Conservation (phyloP, 2,797 vertebrate species). For the Cephalopachus bancanus region DNA sequence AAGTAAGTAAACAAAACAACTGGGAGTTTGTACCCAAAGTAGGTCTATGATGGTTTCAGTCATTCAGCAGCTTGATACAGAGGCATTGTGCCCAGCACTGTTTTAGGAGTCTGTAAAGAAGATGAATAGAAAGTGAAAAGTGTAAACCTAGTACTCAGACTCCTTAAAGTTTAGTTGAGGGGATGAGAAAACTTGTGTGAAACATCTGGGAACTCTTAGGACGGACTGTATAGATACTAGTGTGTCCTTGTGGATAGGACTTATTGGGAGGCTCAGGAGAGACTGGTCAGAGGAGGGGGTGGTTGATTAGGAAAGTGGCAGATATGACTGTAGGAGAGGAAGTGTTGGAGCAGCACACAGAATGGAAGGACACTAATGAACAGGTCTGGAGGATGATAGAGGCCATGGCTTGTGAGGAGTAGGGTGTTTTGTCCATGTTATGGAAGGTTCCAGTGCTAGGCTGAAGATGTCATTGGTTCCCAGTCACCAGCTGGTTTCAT, state of each 20-base stretch:
- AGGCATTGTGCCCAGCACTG: neutral
- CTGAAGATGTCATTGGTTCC: neutral
- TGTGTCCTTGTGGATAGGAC: neutral
- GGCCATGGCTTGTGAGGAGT: neutral
- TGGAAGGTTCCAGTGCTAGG: neutral
- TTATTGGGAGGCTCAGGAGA: neutral
- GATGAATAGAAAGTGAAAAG: neutral
- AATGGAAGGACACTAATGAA: neutral
- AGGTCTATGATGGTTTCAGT: neutral
- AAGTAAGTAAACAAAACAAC: constrained; percentile 89
- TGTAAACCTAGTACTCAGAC: neutral
- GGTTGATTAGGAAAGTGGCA: neutral
- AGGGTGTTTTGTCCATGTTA: neutral
- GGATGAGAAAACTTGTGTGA: neutral
- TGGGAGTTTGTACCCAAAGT: neutral
- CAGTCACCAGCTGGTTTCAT: neutral
- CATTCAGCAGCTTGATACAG: neutral
- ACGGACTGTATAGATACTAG: neutral
- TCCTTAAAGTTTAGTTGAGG: neutral
- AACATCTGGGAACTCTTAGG: neutral
- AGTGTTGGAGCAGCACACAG: neutral
- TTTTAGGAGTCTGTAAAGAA: neutral
- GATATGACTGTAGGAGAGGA: neutral
- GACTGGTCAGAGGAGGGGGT: neutral
- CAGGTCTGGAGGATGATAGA: neutral